Conservation (phyloP, 2,797 vertebrate species). For the Rhinogobio ventralis region DNA sequence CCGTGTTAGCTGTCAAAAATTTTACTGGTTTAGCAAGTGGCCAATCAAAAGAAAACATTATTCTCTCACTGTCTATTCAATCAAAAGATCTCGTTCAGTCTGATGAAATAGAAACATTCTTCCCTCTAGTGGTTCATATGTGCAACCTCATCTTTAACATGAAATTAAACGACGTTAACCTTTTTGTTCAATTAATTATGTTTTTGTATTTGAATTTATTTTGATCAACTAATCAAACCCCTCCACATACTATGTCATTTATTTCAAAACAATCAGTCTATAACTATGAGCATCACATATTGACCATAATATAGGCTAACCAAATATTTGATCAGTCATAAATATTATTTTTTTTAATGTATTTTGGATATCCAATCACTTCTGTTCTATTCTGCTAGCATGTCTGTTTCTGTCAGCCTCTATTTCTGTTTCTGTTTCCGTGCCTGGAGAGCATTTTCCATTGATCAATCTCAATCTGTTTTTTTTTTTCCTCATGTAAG, state of each 20-base stretch:
- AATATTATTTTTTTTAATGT: background rate
- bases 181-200: background rate
- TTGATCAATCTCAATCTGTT: slow-evolving; percentile 68
- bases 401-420: background rate
- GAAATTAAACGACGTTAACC: background rate
- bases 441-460: slow-evolving; percentile 71
- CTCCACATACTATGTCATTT: background rate
- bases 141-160: background rate
- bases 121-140: slow-evolving; percentile 31
- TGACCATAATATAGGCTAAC: background rate
- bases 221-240: background rate
- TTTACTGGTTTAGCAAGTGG: slow-evolving; percentile 2
- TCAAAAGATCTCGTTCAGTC: background rate
- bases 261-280: background rate
- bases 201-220: background rate
- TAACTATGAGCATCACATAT: background rate
- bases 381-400: slow-evolving; percentile 26
- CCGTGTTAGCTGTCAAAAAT: background rate
- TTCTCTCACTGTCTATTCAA: too few species aligned
- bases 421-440: background rate
- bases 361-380: background rate
- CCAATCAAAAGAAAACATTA: background rate
- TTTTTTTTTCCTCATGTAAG: slow-evolving; percentile 54
- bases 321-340: background rate
- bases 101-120: slow-evolving; percentile 6